Evolutionary conservation across 2,797 vertebrate species (phyloP).

Genomic region (Menidia menidia): DNA sequence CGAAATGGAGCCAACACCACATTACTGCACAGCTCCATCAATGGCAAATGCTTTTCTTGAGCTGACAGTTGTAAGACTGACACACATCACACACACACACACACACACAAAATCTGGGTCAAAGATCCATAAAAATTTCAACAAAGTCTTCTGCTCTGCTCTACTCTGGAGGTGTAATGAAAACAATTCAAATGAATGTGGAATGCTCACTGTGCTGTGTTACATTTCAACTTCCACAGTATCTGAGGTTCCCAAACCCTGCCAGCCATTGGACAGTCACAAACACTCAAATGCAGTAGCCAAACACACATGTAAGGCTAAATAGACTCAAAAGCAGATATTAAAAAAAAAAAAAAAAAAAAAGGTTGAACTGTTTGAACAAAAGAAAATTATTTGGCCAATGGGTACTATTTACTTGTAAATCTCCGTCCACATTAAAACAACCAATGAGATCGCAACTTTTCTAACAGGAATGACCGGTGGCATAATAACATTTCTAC

Average conservation of each 20-base stretch:
- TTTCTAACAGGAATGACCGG: too few species aligned
- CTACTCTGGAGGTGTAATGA: constrained; percentile 66
- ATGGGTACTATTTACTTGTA: too few species aligned
- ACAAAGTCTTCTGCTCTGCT: constrained; percentile 76
- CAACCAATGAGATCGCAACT: too few species aligned
- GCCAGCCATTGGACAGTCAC: constrained; percentile 18
- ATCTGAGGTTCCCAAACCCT: constrained; percentile 55
- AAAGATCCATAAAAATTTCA: constrained; percentile 83
- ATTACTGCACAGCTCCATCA: constrained; percentile 51
- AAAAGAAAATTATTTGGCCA: too few species aligned
- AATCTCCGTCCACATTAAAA: too few species aligned
- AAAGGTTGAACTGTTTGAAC: too few species aligned
- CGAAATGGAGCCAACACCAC: constrained; percentile 59
- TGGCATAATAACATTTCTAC: too few species aligned
- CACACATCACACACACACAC: constrained; percentile 65
- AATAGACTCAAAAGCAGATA: too few species aligned
- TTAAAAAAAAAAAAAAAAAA: too few species aligned
- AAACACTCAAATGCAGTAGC: neutral
- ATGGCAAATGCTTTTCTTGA: constrained; percentile 58
- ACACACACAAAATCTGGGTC: constrained; percentile 78
- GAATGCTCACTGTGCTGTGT: constrained; percentile 47
- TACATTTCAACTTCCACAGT: constrained; percentile 39
- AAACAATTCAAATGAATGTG: constrained; percentile 73
- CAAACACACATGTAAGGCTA: neutral
- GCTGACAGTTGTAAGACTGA: constrained; percentile 76